Conservation (phyloP, 1,140 invertebrate genomes). For the Papilio machaon region DNA sequence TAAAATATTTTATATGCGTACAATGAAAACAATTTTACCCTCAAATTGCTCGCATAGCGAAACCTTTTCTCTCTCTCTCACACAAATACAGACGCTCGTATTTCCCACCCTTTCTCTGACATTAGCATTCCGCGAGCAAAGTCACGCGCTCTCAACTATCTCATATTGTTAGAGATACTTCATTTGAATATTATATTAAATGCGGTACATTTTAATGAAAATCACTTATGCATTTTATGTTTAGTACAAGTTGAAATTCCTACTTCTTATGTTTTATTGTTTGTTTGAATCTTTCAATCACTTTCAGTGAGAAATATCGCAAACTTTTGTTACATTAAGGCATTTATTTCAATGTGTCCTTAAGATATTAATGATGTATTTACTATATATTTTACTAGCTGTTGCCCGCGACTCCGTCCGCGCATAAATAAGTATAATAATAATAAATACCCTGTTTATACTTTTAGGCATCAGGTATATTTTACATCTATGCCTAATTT, state of each 20-base stretch:
- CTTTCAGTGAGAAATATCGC: background rate
- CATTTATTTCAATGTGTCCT: background rate
- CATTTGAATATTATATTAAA: slow-evolving; percentile 75
- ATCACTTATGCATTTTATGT: slow-evolving; percentile 7
- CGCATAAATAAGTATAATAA: too few relatives aligned
- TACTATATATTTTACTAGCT: too few relatives aligned
- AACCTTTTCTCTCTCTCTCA: background rate
- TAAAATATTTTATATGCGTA: slow-evolving; percentile 22
- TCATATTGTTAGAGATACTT: slow-evolving; percentile 45
- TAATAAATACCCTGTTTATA: too few relatives aligned
- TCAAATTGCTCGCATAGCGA: slow-evolving; percentile 24
- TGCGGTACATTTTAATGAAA: slow-evolving; percentile 29
- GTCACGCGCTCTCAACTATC: slow-evolving; percentile 35
- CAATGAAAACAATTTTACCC: slow-evolving; percentile 31
- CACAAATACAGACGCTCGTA: background rate
- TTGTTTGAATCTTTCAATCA: background rate
- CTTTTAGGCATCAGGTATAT: too few relatives aligned
- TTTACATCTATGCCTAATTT: too few relatives aligned
- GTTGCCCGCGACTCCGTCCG: too few relatives aligned
- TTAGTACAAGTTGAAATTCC: background rate
- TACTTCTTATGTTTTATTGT: background rate
- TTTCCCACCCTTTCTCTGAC: background rate
- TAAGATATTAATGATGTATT: too few relatives aligned
- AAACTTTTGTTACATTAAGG: background rate
- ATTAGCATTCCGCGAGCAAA: slow-evolving; percentile 48